Percentiles rank a stretch among this genome's conserved stretches.
These are phyloP conservation scores for Tetrax tetrax DNA, from an alignment of 2,113 vertebrate species.

Conservation along the genomic window DNA sequence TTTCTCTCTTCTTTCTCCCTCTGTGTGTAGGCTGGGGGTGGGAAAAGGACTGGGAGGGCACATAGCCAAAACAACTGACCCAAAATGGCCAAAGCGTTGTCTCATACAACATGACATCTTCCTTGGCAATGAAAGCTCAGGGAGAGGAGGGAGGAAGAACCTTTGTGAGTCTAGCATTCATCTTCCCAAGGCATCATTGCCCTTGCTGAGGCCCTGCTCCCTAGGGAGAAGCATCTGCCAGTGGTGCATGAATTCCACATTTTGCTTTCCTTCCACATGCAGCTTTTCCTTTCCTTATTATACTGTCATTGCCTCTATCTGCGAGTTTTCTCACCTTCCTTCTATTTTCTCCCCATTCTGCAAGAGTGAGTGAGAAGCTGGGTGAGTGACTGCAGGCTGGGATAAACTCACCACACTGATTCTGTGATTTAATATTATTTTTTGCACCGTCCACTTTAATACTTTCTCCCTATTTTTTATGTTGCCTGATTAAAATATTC, in stretches of 20 bases:
- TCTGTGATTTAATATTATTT: neutral
- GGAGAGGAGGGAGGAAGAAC: neutral
- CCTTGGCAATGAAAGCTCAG: neutral
- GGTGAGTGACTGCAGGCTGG: neutral
- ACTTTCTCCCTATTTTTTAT: neutral
- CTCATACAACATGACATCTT: neutral
- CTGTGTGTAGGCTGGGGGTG: neutral
- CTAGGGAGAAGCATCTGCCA: neutral
- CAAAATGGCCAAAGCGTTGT: accelerated
- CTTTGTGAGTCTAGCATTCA: neutral
- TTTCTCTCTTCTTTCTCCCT: neutral
- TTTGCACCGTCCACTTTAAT: neutral
- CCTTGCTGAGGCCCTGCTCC: neutral
- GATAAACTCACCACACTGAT: neutral
- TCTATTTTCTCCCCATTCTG: neutral
- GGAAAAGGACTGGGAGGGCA: neutral
- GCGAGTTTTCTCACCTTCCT: neutral
- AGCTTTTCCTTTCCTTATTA: neutral
- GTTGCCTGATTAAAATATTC: neutral
- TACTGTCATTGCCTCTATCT: neutral
- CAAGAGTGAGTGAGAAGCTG: neutral
- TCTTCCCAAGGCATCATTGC: neutral
- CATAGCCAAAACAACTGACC: neutral
- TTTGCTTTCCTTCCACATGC: neutral
- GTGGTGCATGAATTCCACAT: neutral